Evolutionary conservation across 2,888 invertebrate genomes (phyloP), one percentile per base, ranked within the genome.

Genomic region (Chrysolina americana): DNA sequence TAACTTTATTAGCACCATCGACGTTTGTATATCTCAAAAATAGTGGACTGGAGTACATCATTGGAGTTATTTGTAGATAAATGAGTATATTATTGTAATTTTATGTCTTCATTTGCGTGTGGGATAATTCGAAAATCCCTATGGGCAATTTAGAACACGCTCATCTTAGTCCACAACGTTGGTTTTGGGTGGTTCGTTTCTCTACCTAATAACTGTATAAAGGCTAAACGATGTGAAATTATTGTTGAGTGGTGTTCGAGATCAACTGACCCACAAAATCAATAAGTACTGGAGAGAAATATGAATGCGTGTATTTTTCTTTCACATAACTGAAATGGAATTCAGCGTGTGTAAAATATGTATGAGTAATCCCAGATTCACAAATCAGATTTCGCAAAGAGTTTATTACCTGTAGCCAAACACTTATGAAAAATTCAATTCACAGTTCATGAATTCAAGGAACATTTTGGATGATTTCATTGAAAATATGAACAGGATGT

Each of bases 91-190:
- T 76, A 79, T 77, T 74, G 77, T 75, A 76, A 78, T 78, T 76
- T 78, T 70, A 80, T 77, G 76, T 80, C 80, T 80, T 77, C 76
- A 80, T 80, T 78, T 78, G 80, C 77, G 80, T 80, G 80, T 77
- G 80, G 80, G 77, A 78, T 76, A 74, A 73, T 76, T 76, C 36
- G 66, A 65, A 41, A 36, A 68, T 64, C 19, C 65, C 71, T 62
- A 13, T 5, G 41, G 74, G 74, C 71, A 10, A 66, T 70, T 65
- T 65, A 47, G 44, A 70, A 77, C 73, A 65, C 50, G 53, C 65
- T 59, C 41, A 62, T 70, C 65, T 75, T 70, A 68, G 73, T 66
- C 50, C 56, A 53, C 66, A 69, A 66, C n/a, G 17, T 41, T 28
- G 44, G 41, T 77, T 76, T 59, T 66, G 19, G 41, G 71, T 59